Percentiles rank a stretch among this genome's conserved stretches.
Conservation (phyloP, 2,113 vertebrate species). For the Odontophorus gujanensis region DNA sequence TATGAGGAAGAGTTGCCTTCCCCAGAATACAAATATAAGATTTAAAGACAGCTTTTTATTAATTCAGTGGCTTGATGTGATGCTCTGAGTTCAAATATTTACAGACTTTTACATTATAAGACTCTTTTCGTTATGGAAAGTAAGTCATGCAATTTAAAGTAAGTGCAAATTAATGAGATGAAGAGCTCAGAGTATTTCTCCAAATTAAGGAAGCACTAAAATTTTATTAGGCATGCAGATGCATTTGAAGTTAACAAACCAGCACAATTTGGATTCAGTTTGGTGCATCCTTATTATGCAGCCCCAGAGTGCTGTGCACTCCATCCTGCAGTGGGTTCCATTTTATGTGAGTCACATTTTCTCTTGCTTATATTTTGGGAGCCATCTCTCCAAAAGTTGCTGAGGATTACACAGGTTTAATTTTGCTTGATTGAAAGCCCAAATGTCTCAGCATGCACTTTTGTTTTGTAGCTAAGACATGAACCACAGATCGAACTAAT, state of each 20-base stretch:
- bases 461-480: not conserved
- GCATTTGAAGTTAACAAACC: slow-evolving; percentile 27
- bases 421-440: not conserved
- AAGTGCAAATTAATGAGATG: slow-evolving; percentile 39
- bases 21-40: not conserved
- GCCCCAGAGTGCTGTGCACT: not conserved
- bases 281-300: not conserved
- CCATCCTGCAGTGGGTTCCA: not conserved
- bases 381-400: not conserved
- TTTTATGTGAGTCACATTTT: not conserved
- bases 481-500: not conserved
- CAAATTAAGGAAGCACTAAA: slow-evolving; percentile 23
- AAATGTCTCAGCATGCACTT: not conserved
- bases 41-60: slow-evolving; percentile 18
- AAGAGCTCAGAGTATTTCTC: slow-evolving; percentile 8
- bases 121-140: slow-evolving; percentile 13
- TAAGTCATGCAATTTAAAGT: slow-evolving; percentile 32
- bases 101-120: not conserved
- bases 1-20: not conserved
- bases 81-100: slow-evolving; percentile 34
- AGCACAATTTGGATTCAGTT: not conserved
- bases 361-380: not conserved
- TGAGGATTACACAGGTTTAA: not conserved
- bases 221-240: slow-evolving; percentile 23
- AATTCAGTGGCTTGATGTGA: not conserved